Percentiles rank a stretch among this genome's conserved stretches.
phyloP scores from a whole-genome alignment of 1,140 invertebrate species.

The Sogatella furcifera region DNA sequence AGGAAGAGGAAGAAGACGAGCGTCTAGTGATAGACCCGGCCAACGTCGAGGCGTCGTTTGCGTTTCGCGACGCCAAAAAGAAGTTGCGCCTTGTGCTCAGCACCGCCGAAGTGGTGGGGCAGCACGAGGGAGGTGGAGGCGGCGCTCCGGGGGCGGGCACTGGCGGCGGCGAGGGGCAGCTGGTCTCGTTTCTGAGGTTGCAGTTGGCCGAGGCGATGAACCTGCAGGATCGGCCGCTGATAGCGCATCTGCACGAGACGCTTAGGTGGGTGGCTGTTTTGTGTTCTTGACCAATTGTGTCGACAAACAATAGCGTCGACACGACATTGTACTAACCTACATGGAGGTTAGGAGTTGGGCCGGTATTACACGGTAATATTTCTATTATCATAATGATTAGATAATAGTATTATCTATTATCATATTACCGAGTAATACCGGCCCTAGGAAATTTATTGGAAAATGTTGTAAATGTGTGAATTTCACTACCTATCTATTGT shows the following conservation, averaged over 20 bases:
- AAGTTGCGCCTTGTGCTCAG: constrained; percentile 87
- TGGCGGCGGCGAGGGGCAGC: constrained; percentile 29
- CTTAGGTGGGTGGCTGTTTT: constrained; percentile 42
- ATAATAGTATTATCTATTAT: no score
- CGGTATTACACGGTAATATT: no score
- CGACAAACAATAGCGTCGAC: no score
- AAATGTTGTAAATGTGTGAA: no score
- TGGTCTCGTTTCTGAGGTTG: constrained; percentile 60
- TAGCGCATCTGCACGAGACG: constrained; percentile 81
- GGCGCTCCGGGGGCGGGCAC: neutral
- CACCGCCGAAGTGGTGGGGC: constrained; percentile 51
- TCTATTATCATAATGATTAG: no score
- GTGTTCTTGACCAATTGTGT: no score
- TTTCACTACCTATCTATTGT: no score
- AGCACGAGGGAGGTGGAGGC: constrained; percentile 24
- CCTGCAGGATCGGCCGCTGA: constrained; percentile 64
- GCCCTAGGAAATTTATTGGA: no score
- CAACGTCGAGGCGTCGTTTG: constrained; percentile 47
- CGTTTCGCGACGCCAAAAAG: constrained; percentile 80
- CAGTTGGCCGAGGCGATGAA: constrained; percentile 83
- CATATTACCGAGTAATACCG: no score
- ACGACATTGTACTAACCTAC: no score
- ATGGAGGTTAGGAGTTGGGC: no score
- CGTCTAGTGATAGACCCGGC: constrained; percentile 2
- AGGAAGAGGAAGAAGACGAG: constrained; percentile 1